phyloP scores from a whole-genome alignment of 2,888 invertebrate species.

The Octodonta nipae region DNA sequence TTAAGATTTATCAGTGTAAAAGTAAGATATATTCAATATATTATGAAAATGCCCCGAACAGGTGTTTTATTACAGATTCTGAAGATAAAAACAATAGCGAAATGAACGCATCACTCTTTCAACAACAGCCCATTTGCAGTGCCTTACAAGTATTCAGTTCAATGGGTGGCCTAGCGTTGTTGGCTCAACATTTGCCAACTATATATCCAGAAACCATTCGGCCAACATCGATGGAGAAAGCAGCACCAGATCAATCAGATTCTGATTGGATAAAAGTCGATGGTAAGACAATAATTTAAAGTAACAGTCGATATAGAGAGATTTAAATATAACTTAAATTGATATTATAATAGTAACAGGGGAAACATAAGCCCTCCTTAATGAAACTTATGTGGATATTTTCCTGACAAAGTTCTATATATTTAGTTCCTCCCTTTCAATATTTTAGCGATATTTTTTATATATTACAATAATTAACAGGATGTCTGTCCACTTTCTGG shows the following conservation, averaged over 20 bases:
- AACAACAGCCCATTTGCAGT: conserved; percentile 33
- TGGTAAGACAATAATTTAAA: conserved; percentile 19
- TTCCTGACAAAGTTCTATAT: too few relatives aligned
- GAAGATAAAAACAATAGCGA: conserved; percentile 17
- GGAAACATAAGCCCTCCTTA: too few relatives aligned
- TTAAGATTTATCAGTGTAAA: not conserved
- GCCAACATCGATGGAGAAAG: conserved; percentile 41
- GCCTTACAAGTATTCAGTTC: conserved; percentile 77
- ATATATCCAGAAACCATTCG: conserved; percentile 68
- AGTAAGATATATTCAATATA: not conserved
- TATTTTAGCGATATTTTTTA: too few relatives aligned
- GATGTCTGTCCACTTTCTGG: too few relatives aligned
- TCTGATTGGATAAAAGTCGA: conserved; percentile 40
- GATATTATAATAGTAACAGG: too few relatives aligned
- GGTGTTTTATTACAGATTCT: conserved; percentile 3
- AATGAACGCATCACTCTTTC: conserved; percentile 13
- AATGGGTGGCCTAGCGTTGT: conserved; percentile 73
- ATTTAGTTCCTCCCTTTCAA: too few relatives aligned
- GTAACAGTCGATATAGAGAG: too few relatives aligned
- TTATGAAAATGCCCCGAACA: too few relatives aligned
- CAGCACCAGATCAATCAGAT: conserved; percentile 40
- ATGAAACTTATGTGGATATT: too few relatives aligned
- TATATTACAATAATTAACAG: too few relatives aligned
- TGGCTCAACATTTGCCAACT: conserved; percentile 79
- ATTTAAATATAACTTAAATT: too few relatives aligned